These are phyloP conservation scores for Tapera naevia DNA, from an alignment of 2,797 vertebrate genomes.

Conservation along the genomic window DNA sequence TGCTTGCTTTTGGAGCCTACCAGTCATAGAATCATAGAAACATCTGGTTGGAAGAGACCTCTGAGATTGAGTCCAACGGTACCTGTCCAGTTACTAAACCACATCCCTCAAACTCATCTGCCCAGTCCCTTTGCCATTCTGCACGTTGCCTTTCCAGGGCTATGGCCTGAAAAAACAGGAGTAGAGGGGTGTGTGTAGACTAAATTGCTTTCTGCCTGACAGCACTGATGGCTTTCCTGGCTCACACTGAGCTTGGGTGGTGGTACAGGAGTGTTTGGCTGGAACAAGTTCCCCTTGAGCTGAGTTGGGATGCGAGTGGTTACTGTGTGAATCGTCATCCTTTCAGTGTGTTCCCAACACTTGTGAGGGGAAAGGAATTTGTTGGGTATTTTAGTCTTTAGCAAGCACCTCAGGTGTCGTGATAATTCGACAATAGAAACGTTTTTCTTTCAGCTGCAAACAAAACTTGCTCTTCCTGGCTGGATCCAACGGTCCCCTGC, in stretches of 20 bases:
- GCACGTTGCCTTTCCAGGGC: not conserved
- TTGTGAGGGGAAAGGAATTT: not conserved
- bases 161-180: not conserved
- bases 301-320: not conserved
- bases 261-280: not conserved
- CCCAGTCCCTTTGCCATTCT: not conserved
- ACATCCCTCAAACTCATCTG: too few species aligned
- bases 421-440: conserved; percentile 5
- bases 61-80: too few species aligned
- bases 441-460: conserved; percentile 33
- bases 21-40: too few species aligned
- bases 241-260: not conserved
- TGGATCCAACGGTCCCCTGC: not conserved
- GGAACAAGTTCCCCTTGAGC: not conserved
- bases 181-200: not conserved
- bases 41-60: too few species aligned
- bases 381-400: not conserved
- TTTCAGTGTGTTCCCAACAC: not conserved
- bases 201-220: not conserved
- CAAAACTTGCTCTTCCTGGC: conserved; percentile 43
- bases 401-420: not conserved
- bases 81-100: too few species aligned
- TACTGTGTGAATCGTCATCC: rapidly evolving
- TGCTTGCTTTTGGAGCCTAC: conserved; percentile 41
- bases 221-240: not conserved